Evolutionary conservation across 2,113 vertebrate species (phyloP), one percentile per base, ranked within the genome.

Genomic region (Gallinago jamesoni): DNA sequence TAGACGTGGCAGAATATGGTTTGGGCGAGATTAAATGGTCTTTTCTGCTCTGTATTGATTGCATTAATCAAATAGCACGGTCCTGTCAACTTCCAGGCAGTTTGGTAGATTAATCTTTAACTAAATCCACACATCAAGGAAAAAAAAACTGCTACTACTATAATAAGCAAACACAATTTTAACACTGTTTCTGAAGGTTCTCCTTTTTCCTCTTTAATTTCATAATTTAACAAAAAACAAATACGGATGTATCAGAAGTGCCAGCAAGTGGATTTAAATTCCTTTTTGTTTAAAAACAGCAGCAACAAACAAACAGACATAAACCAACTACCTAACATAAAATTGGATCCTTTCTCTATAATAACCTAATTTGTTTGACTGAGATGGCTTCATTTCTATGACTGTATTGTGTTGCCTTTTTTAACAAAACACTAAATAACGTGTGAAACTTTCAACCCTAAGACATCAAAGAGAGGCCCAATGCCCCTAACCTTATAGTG

Each of bases 331-430:
- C 97, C 98, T 98, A 98, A 98, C 97, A 97, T 93, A 89, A 95
- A 97, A 97, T 97, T 96, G 94, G 96, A 97, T 96, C 94, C 77
- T 96, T 98, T 97, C 96, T 98, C 97, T 97, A 95, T 96, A 97
- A 93, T 95, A 96, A 96, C 96, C 95, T 97, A 97, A 98, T 97
- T 98, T 97, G 98, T 98, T 96, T 98, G 98, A 98, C 93, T 98
- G 96, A 98, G 74, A 97, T 98, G 97, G 97, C 97, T 98, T 98
- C 97, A 97, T 98, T 98, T 98, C 96, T 97, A 98, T 98, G 94
- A 97, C 97, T 98, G 98, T 98, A 98, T 98, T 98, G 96, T 98
- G 97, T 98, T 98, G 98, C 98, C 98, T 98, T 98, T 98, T 97
- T 94, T 98, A 98, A 97, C 97, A 96, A 97, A 97, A 96, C 96